Conservation (phyloP, 1,140 invertebrate species). For the Ridgeia piscesae region DNA sequence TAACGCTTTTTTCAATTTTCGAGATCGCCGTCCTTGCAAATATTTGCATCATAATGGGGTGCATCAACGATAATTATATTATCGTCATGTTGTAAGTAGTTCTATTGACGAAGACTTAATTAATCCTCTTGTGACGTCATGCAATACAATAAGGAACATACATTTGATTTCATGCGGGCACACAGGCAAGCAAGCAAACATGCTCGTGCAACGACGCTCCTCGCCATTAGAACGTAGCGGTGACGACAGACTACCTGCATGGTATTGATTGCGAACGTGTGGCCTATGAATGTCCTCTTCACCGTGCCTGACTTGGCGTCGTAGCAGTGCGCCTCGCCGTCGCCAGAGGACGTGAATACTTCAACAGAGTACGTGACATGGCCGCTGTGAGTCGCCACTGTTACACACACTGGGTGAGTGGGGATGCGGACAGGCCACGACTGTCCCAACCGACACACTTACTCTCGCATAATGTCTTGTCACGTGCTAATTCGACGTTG, state of each 20-base stretch:
- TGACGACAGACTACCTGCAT: constrained; percentile 47
- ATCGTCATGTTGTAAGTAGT: too few relatives aligned
- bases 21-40: not conserved
- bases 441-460: not conserved
- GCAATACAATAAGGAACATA: too few relatives aligned
- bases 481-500: not conserved
- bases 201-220: not conserved
- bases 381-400: not conserved
- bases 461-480: not conserved
- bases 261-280: constrained; percentile 55
- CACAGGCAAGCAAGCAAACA: not conserved
- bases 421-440: not conserved
- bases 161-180: not conserved
- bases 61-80: too few relatives aligned
- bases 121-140: too few relatives aligned
- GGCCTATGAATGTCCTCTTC: constrained; percentile 56
- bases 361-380: not conserved
- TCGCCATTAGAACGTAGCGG: not conserved
- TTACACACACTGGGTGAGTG: not conserved
- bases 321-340: constrained; percentile 54
- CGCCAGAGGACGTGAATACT: constrained; percentile 62
- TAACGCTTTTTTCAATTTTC: not conserved
- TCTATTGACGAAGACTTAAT: too few relatives aligned
- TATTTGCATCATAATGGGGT: not conserved
- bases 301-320: constrained; percentile 62